Conservation (phyloP, 2,888 invertebrate genomes). For the Craniophora ligustri region DNA sequence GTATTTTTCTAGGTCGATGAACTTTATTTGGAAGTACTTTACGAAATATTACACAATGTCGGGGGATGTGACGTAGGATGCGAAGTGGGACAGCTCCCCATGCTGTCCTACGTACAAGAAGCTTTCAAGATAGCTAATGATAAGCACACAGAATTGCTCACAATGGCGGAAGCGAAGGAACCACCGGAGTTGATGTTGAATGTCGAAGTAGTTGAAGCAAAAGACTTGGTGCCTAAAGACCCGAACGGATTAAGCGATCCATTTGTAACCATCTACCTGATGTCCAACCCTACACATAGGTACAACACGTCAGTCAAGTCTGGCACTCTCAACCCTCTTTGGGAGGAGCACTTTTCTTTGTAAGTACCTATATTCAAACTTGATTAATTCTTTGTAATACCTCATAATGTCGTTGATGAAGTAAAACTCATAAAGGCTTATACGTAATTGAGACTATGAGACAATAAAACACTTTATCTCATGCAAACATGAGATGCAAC, state of each 20-base stretch:
- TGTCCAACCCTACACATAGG: slow-evolving; percentile 92
- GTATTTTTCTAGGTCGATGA: slow-evolving; percentile 92
- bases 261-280: slow-evolving; percentile 97
- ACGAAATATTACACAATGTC: slow-evolving; percentile 94
- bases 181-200: slow-evolving; percentile 95
- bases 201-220: slow-evolving; percentile 95
- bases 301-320: slow-evolving; percentile 97
- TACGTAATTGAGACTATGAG: slow-evolving; percentile 14
- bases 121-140: slow-evolving; percentile 93
- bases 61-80: slow-evolving; percentile 93
- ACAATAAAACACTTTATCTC: slow-evolving; percentile 20
- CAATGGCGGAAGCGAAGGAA: slow-evolving; percentile 93
- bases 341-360: slow-evolving; percentile 99
- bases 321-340: slow-evolving; percentile 95
- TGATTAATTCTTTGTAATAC: not conserved
- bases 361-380: slow-evolving; percentile 84
- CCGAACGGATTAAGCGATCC: slow-evolving; percentile 98
- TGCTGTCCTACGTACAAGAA: slow-evolving; percentile 93
- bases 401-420: not conserved
- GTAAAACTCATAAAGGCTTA: slow-evolving; percentile 12
- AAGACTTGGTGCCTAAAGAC: slow-evolving; percentile 95
- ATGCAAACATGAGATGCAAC: slow-evolving; percentile 24
- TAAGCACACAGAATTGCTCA: slow-evolving; percentile 92
- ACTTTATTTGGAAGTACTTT: slow-evolving; percentile 94
- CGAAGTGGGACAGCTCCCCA: slow-evolving; percentile 91